These are phyloP conservation scores for Caenorhabditis japonica DNA, from an alignment of 2,888 invertebrate genomes.

Conservation along the genomic window DNA sequence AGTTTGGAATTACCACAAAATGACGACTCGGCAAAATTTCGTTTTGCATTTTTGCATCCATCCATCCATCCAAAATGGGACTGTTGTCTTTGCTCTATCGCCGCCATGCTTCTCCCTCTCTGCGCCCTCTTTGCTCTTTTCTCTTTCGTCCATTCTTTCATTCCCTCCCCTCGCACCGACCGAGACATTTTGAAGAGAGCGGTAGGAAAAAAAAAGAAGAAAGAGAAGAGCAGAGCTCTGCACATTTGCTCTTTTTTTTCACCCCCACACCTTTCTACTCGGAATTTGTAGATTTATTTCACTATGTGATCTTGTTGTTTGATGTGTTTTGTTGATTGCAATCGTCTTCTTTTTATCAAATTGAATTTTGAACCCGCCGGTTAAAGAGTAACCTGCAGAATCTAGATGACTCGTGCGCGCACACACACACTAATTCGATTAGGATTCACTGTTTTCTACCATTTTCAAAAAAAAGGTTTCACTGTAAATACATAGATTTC, in stretches of 20 bases:
- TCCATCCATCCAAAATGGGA: neutral
- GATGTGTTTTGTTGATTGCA: neutral
- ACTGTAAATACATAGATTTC: too few species aligned
- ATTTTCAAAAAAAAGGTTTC: too few species aligned
- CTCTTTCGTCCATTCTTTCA: slow-evolving; percentile 5
- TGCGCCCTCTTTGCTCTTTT: slow-evolving; percentile 7
- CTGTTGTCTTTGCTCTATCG: neutral
- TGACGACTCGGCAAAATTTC: too few species aligned
- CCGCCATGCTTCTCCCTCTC: slow-evolving; percentile 2
- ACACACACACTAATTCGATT: slow-evolving; percentile 10
- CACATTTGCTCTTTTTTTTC: slow-evolving; percentile 12
- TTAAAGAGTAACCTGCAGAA: too few species aligned
- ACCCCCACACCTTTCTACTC: neutral
- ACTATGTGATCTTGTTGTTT: too few species aligned
- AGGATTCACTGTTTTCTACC: neutral
- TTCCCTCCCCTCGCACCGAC: slow-evolving; percentile 2
- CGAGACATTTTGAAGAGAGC: slow-evolving; percentile 40
- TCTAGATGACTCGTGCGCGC: slow-evolving; percentile 8
- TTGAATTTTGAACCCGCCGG: slow-evolving; percentile 13
- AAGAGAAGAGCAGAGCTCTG: slow-evolving; percentile 1
- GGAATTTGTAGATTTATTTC: neutral
- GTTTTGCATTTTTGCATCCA: neutral
- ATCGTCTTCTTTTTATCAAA: neutral
- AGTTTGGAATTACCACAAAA: too few species aligned
- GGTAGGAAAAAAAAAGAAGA: slow-evolving; percentile 3